Base-by-base conservation (phyloP, 2,113 vertebrate genomes). In the Gavia stellata region DNA sequence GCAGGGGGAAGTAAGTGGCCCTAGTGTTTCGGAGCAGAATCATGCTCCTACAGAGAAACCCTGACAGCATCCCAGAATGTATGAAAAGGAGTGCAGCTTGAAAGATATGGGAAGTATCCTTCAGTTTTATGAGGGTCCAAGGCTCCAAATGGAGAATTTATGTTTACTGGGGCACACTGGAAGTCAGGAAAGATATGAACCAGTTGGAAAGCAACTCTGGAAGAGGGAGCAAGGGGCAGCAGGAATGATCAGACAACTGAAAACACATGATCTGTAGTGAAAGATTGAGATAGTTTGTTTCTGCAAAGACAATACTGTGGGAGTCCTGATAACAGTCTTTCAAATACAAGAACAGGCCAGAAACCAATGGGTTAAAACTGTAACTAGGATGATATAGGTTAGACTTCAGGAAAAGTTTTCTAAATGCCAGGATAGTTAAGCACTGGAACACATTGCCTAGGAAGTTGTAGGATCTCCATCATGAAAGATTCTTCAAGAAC, bases 181-280 rank as follows among this genome's bases (percentile, higher is more conserved):
- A 62, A 58, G 7, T 49, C 33, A 50, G 29, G 20, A 90, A 90
- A 83, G 5, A 31, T 20, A 78, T 2, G 12, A 71, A 82, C 3
- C 1, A 75, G 9, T 15, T n/a, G 21, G 63, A 75, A 88, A 72
- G 1, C 20, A 59, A 7, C 40, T 26, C 17, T 7, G 5, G 2
- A 72, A 2, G 11, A 80, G 3, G 7, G 9, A 13, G 4, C 0
- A 0, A 73, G 10, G 10, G 7, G 8, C 20, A 72, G 16, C 28
- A 77, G 14, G 16, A 77, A 40, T 33, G 1, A 47, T 68, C 13
- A 79, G 47, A 26, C 6, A 87, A 13, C 12, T 79, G 52, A 88
- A 94, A 93, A 12, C 8, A 23, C 3, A 16, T 29, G 6, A 65
- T 28, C 12, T 74, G 3, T 28, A 66, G 29, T 53, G 52, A 78